Conservation (phyloP, 2,888 invertebrate species). For the Catocala sponsa region DNA sequence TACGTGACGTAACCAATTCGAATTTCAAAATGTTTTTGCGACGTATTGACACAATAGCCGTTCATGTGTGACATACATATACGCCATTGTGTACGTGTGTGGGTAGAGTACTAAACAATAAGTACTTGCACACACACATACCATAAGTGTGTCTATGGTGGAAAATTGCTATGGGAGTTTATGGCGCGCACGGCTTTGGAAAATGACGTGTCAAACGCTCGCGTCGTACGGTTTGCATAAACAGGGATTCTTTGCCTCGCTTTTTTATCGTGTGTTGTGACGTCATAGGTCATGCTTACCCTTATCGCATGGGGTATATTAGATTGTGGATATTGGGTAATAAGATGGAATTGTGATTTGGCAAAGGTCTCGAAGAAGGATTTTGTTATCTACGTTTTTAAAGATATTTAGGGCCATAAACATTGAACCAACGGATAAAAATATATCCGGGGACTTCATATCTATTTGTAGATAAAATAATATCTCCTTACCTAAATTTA, state of each 20-base stretch:
- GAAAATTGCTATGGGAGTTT: slow-evolving; percentile 54
- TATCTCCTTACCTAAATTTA: too few species aligned
- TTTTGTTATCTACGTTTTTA: too few species aligned
- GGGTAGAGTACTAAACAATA: slow-evolving; percentile 4
- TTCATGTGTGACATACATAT: not conserved
- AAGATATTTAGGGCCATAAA: too few species aligned
- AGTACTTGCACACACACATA: slow-evolving; percentile 9
- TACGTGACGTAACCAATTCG: too few species aligned
- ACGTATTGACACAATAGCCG: not conserved
- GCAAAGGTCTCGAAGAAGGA: not conserved
- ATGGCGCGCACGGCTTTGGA: slow-evolving; percentile 47
- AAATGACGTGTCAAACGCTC: slow-evolving; percentile 52
- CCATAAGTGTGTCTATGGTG: slow-evolving; percentile 30
- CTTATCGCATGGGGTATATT: slow-evolving; percentile 22
- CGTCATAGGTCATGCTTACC: slow-evolving; percentile 8
- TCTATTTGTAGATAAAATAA: too few species aligned
- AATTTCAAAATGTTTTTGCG: too few species aligned
- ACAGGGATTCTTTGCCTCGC: slow-evolving; percentile 28
- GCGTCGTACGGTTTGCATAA: slow-evolving; percentile 46
- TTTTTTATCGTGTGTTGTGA: slow-evolving; percentile 14
- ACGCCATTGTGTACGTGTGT: slow-evolving; percentile 8
- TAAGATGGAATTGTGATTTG: slow-evolving; percentile 1
- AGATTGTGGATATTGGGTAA: slow-evolving; percentile 17
- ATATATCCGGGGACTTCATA: too few species aligned
- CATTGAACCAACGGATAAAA: too few species aligned